phyloP scores from a whole-genome alignment of 2,888 invertebrate genomes.

The Silvanus unidentatus region DNA sequence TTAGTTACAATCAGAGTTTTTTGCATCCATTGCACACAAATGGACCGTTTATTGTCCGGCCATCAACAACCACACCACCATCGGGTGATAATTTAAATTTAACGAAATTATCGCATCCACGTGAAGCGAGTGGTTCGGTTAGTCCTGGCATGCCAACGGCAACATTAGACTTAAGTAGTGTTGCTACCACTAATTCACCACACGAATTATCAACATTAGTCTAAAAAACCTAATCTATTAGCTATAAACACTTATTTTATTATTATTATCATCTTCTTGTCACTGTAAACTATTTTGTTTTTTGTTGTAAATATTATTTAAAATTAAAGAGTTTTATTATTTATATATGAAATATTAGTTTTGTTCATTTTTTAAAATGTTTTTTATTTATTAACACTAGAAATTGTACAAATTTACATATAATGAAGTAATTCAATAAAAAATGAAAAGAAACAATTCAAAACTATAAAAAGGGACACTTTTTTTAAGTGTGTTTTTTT shows the following conservation, averaged over 20 bases:
- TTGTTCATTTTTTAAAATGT: constrained; percentile 8
- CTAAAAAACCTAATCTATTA: constrained; percentile 35
- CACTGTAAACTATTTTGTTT: constrained; percentile 1
- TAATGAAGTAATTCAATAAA: no score
- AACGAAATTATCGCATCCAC: constrained; percentile 37
- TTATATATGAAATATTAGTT: constrained; percentile 7
- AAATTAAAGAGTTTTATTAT: constrained; percentile 1
- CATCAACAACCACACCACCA: constrained; percentile 57
- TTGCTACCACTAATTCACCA: constrained; percentile 57
- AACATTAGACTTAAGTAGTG: constrained; percentile 55
- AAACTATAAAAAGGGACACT: no score
- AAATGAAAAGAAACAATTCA: constrained; percentile 2
- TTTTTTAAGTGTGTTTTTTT: no score
- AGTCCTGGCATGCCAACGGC: constrained; percentile 58
- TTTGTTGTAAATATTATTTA: constrained; percentile 1
- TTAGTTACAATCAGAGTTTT: constrained; percentile 41
- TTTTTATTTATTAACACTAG: constrained; percentile 2
- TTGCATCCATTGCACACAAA: constrained; percentile 40
- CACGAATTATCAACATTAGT: constrained; percentile 68
- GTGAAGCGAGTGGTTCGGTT: constrained; percentile 57
- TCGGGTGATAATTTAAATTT: constrained; percentile 37
- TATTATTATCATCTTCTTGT: constrained; percentile 2
- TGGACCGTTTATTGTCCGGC: constrained; percentile 57
- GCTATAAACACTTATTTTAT: neutral
- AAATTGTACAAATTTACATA: neutral